These are phyloP conservation scores for Caenorhabditis plicata DNA, from an alignment of 2,888 invertebrate genomes.

Conservation along the genomic window DNA sequence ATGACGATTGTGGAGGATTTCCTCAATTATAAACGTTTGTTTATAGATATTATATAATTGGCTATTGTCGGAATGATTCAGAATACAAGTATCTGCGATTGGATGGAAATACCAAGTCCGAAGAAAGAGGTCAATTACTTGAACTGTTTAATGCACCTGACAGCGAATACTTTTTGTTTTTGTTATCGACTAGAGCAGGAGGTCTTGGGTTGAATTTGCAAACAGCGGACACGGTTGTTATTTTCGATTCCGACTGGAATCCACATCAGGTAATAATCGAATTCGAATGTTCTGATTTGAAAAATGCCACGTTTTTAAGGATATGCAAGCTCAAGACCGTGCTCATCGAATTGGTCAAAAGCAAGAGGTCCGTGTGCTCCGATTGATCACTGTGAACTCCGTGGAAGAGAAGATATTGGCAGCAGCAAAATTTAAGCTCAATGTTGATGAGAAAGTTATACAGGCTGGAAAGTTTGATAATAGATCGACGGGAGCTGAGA, in stretches of 20 bases:
- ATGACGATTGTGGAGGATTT: constrained; percentile 99
- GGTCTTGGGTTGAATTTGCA: constrained; percentile 90
- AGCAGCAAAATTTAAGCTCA: constrained; percentile 93
- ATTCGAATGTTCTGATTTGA: constrained; percentile 43
- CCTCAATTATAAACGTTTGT: constrained; percentile 76
- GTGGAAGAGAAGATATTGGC: constrained; percentile 97
- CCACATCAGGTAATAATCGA: constrained; percentile 77
- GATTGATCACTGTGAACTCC: constrained; percentile 96
- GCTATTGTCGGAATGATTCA: not conserved
- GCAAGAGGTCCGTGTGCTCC: constrained; percentile 89
- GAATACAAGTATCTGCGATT: constrained; percentile 83
- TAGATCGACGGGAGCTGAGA: constrained; percentile 92
- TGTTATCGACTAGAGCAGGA: constrained; percentile 81
- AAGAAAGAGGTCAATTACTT: constrained; percentile 90
- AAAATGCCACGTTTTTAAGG: constrained; percentile 70
- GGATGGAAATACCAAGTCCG: constrained; percentile 96
- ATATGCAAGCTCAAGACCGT: constrained; percentile 98
- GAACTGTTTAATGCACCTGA: constrained; percentile 81
- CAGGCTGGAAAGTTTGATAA: constrained; percentile 99
- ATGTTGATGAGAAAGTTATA: constrained; percentile 99
- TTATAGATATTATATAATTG: constrained; percentile 7
- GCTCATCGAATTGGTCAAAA: constrained; percentile 98
- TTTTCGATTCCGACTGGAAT: constrained; percentile 99
- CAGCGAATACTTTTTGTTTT: constrained; percentile 90
- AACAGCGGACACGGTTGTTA: constrained; percentile 95